These are phyloP conservation scores for Sinocyclocheilus anophthalmus DNA, from an alignment of 2,113 vertebrate species.

Conservation along the genomic window DNA sequence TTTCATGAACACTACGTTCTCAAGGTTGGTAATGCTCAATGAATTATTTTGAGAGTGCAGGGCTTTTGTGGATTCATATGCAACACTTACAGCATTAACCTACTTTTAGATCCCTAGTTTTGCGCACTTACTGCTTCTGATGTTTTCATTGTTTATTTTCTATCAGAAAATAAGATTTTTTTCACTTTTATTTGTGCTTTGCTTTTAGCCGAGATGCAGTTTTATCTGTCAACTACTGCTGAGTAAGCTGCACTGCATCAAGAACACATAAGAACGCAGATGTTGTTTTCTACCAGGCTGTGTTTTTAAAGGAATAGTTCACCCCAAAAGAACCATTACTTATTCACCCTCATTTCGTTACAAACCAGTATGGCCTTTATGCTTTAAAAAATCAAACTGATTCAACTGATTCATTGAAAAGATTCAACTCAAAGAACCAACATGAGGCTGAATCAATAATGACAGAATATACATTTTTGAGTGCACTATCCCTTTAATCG, in stretches of 20 bases:
- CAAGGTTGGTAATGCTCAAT: constrained; percentile 22
- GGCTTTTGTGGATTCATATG: constrained; percentile 10
- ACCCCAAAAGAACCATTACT: background rate
- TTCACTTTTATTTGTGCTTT: background rate
- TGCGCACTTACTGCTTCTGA: background rate
- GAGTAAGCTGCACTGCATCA: background rate
- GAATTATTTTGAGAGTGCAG: constrained; percentile 12
- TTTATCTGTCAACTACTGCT: background rate
- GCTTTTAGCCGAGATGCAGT: background rate
- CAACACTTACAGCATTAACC: constrained; percentile 15
- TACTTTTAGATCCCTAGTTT: constrained; percentile 23
- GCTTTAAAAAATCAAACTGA: background rate
- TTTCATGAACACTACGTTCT: background rate
- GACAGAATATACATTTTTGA: background rate
- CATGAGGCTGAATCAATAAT: background rate
- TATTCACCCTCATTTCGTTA: background rate
- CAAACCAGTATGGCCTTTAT: background rate
- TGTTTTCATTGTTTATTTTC: constrained; percentile 9
- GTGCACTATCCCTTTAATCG: background rate
- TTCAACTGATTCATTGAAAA: background rate
- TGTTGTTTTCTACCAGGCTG: background rate
- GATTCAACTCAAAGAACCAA: background rate
- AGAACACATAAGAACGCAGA: background rate
- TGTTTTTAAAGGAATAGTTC: background rate
- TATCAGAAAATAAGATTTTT: background rate